Evolutionary conservation across 23 tunicate genomes (phyloP).

Genomic region (Trididemnum clinides): DNA sequence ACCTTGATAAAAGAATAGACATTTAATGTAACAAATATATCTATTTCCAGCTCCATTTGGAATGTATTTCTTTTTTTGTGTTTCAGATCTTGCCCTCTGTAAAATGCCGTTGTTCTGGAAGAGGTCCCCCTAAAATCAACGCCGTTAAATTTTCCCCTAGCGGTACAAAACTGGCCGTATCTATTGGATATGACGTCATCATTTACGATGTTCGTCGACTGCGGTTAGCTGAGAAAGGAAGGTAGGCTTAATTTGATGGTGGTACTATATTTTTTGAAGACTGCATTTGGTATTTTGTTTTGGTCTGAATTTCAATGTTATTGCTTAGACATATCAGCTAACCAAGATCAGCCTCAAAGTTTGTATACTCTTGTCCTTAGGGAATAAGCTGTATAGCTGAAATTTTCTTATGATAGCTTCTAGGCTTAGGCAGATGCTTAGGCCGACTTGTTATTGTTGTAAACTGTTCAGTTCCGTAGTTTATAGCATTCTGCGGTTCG

Average conservation of each 20-base stretch:
- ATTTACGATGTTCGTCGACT: conserved; percentile 12
- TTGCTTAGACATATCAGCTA: no score
- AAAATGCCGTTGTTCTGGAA: conserved; percentile 26
- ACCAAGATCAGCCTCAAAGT: no score
- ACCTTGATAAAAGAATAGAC: not conserved
- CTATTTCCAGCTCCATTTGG: not conserved
- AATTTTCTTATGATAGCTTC: no score
- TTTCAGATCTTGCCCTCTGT: conserved; percentile 20
- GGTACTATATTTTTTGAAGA: no score
- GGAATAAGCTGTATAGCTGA: no score
- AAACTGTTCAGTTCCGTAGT: no score
- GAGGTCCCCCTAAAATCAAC: conserved; percentile 21
- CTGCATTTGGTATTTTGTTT: no score
- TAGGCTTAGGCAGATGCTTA: no score
- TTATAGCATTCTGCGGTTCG: no score
- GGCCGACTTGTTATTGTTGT: no score
- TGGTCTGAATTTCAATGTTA: no score
- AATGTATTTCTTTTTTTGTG: not conserved
- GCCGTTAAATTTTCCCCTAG: conserved; percentile 53
- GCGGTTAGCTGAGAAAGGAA: conserved; percentile 40
- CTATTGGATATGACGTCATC: conserved; percentile 61
- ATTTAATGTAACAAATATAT: not conserved
- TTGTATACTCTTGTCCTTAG: no score
- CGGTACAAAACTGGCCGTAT: conserved; percentile 56
- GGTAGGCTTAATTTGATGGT: conserved; percentile 24